Evolutionary conservation across 2,113 vertebrate species (phyloP), one percentile per base, ranked within the genome.

Genomic region (Ifrita kowaldi): DNA sequence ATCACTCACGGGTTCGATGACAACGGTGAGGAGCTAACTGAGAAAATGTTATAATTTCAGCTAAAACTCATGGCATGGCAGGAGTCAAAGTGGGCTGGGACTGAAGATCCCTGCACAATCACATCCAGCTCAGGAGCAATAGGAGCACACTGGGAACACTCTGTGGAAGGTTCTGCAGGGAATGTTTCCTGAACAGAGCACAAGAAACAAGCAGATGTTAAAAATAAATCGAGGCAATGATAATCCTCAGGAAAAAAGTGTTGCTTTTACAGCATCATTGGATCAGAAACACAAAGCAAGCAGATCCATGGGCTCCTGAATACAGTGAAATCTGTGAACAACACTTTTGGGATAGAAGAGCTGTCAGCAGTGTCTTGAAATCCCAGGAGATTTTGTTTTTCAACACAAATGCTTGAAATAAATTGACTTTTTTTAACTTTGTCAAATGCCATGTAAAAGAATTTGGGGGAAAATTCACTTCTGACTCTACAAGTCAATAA

Each of bases 1-100:
- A 99, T 99, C 91, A 99, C 98, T 1, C 99, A 99, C 1, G 99
- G 99, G 80, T 99, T 99, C 62, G 99, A 99, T n/a, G 99, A 99
- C 97, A 99, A 99, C 0, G 99, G 99, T 99, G 97, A 97, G 97
- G 27, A 68, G 39, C 59, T 15, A 32, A 20, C 9, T 23, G 35
- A 53, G 71, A 42, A 84, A 75, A n/a, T 9, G 9, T 11, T 16
- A 1, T 27, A 50, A 41, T 67, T 70, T 44, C 84, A 21, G 30
- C 24, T 79, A 8, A 46, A 78, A 62, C 19, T n/a, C 1, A 0
- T 46, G 64, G 22, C 22, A 53, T 6, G 33, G 18, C 24, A 64
- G 53, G 42, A 68, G 49, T 21, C 1, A 1, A 24, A 69, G 26
- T 7, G 19, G 5, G 4, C 53, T 17, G 81, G 12, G 50, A 14